These are phyloP conservation scores for Polydrusus pterygomalis DNA, from an alignment of 2,888 invertebrate species.

Conservation along the genomic window DNA sequence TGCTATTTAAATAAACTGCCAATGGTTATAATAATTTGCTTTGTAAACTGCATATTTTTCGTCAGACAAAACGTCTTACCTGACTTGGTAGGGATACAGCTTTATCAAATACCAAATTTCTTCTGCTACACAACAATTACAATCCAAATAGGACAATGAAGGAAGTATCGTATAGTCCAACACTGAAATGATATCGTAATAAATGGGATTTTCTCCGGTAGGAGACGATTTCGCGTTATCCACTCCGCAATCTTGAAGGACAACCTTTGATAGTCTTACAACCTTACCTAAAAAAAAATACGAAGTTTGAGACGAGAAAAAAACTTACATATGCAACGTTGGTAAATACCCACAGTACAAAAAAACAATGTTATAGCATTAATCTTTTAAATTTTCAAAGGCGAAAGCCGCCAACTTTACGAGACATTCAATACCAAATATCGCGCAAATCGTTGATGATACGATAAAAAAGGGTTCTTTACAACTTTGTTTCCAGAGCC, in stretches of 20 bases:
- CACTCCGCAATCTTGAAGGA: constrained; percentile 65
- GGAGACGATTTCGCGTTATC: constrained; percentile 62
- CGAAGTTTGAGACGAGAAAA: too few relatives aligned
- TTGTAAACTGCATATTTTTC: not conserved
- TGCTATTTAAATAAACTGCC: too few relatives aligned
- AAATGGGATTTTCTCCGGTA: constrained; percentile 70
- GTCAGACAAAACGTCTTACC: constrained; percentile 34
- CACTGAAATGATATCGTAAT: constrained; percentile 89
- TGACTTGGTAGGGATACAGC: constrained; percentile 85
- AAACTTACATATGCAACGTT: too few relatives aligned
- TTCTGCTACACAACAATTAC: constrained; percentile 97
- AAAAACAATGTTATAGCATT: too few relatives aligned
- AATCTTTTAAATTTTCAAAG: too few relatives aligned
- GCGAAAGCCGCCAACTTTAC: too few relatives aligned
- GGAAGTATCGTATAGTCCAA: constrained; percentile 94
- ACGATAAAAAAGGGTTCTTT: too few relatives aligned
- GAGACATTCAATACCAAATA: too few relatives aligned
- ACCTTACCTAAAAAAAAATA: constrained; percentile 67
- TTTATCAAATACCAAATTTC: constrained; percentile 95
- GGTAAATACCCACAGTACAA: too few relatives aligned
- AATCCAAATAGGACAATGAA: constrained; percentile 91
- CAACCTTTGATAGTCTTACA: constrained; percentile 74
- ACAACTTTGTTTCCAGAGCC: too few relatives aligned
- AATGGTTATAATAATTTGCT: too few relatives aligned
- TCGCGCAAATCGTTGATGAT: too few relatives aligned